These are phyloP conservation scores for Agonopterix arenella DNA, from an alignment of 2,888 invertebrate genomes.

Conservation along the genomic window DNA sequence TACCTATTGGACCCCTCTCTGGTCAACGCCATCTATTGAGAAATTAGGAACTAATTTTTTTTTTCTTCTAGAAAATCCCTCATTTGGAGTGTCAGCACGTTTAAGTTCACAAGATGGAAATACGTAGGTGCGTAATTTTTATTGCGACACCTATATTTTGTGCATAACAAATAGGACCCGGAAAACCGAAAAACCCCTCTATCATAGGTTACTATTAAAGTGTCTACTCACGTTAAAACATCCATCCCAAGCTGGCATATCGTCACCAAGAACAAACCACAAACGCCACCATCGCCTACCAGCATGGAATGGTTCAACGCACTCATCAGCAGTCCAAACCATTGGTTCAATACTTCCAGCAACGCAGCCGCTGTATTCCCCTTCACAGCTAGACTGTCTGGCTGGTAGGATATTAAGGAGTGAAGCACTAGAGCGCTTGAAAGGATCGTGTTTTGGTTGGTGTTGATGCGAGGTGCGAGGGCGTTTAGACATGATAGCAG, in stretches of 20 bases:
- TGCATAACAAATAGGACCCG: no score
- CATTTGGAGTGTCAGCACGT: no score
- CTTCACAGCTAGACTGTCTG: constrained; percentile 36
- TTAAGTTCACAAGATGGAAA: no score
- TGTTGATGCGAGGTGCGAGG: constrained; percentile 35
- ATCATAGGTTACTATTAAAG: not conserved
- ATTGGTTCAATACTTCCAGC: constrained; percentile 44
- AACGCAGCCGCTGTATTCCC: constrained; percentile 34
- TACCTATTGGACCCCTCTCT: no score
- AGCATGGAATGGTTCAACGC: constrained; percentile 48
- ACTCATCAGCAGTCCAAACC: constrained; percentile 43
- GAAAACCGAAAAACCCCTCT: no score
- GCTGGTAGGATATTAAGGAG: constrained; percentile 54
- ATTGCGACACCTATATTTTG: no score
- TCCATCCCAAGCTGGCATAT: constrained; percentile 50
- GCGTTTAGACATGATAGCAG: constrained; percentile 50
- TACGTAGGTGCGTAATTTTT: no score
- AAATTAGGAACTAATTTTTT: no score
- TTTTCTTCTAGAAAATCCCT: no score
- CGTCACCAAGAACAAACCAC: constrained; percentile 48
- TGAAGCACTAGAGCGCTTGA: constrained; percentile 57
- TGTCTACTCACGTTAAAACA: constrained; percentile 36
- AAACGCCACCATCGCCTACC: constrained; percentile 30
- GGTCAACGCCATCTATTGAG: no score
- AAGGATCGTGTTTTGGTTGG: constrained; percentile 37